phyloP scores from a whole-genome alignment of 2,797 vertebrate genomes.

The Gymnoscopelus braueri region DNA sequence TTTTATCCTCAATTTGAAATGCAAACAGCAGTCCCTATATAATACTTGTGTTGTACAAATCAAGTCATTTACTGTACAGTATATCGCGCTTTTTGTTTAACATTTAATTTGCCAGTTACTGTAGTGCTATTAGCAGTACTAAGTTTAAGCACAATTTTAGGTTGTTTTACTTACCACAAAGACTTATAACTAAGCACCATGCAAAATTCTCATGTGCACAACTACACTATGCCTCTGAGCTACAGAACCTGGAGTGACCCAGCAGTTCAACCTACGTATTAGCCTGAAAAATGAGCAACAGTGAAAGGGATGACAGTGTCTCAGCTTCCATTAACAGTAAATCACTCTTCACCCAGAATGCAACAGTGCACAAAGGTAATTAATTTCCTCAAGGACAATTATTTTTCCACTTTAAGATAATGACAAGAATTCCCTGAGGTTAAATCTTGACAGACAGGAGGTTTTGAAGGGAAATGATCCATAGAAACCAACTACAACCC shows the following conservation, averaged over 20 bases:
- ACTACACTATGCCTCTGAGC: slow-evolving; percentile 20
- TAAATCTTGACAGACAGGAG: slow-evolving; percentile 55
- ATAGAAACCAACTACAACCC: slow-evolving; percentile 17
- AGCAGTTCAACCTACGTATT: slow-evolving; percentile 51
- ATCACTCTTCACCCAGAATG: slow-evolving; percentile 68
- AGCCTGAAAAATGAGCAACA: slow-evolving; percentile 73
- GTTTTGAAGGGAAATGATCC: slow-evolving; percentile 55
- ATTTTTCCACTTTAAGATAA: slow-evolving; percentile 77
- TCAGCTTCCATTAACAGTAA: slow-evolving; percentile 76
- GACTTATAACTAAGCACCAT: slow-evolving; percentile 4
- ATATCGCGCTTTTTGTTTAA: slow-evolving; percentile 6
- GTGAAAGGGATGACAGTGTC: slow-evolving; percentile 68
- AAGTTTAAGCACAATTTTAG: neutral
- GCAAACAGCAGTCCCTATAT: slow-evolving; percentile 47
- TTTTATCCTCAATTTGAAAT: slow-evolving; percentile 58
- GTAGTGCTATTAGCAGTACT: slow-evolving; percentile 5
- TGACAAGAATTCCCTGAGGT: slow-evolving; percentile 70
- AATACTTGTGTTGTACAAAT: slow-evolving; percentile 2
- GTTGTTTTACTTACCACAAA: slow-evolving; percentile 3
- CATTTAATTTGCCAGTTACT: neutral
- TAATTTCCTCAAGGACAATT: slow-evolving; percentile 86
- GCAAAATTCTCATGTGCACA: slow-evolving; percentile 25
- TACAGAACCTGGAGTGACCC: slow-evolving; percentile 31
- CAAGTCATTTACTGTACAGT: no score
- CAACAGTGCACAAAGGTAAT: slow-evolving; percentile 79